A percentile compares a stretch with the other conserved stretches of the same genome.
phyloP scores from a whole-genome alignment of 23 tunicate genomes.

The Ciona savignyi region DNA sequence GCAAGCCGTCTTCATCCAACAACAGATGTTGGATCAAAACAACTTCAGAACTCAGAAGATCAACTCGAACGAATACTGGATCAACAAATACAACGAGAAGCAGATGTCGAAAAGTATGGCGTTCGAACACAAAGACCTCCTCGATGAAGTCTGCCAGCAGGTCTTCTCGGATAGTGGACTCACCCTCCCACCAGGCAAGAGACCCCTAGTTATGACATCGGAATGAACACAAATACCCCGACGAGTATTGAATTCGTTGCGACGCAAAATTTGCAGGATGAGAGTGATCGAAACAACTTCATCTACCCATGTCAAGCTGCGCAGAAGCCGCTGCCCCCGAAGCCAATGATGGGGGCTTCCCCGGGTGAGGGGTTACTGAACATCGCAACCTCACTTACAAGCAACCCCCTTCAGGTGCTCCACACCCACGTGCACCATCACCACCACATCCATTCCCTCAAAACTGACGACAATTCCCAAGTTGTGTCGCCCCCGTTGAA shows the following conservation, averaged over 20 bases:
- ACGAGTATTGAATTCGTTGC: background rate
- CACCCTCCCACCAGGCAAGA: background rate
- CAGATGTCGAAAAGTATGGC: background rate
- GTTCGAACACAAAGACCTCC: background rate
- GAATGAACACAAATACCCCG: background rate
- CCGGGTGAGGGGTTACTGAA: background rate
- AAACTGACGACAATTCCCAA: background rate
- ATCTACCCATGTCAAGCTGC: background rate
- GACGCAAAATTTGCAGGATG: background rate
- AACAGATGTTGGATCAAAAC: slow-evolving; percentile 19
- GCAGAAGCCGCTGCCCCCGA: background rate
- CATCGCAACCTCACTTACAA: background rate
- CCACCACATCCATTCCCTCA: slow-evolving; percentile 59
- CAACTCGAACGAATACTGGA: background rate
- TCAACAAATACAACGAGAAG: background rate
- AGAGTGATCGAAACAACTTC: background rate
- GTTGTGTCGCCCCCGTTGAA: background rate
- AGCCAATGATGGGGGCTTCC: slow-evolving; percentile 9
- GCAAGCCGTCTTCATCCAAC: slow-evolving; percentile 20
- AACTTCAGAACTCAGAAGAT: background rate
- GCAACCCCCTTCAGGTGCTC: slow-evolving; percentile 42
- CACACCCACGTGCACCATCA: slow-evolving; percentile 72
- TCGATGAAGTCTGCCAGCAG: slow-evolving; percentile 18
- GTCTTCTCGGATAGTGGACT: slow-evolving; percentile 9
- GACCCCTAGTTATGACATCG: background rate